These are phyloP conservation scores for Bilobella aurantiaca DNA, from an alignment of 1,140 invertebrate species.

Conservation along the genomic window DNA sequence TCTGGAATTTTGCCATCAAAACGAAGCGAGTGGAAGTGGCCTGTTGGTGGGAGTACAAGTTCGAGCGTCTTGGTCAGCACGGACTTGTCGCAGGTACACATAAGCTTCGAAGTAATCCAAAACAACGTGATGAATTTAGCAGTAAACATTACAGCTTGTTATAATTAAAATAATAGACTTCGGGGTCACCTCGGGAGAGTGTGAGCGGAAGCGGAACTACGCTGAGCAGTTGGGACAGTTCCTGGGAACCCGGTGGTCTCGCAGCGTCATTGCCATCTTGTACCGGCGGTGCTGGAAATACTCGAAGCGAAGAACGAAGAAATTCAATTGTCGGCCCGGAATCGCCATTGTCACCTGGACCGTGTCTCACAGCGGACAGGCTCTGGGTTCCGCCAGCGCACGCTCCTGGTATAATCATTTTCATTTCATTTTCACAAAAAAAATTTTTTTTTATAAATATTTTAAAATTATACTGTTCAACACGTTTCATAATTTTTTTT, in stretches of 20 bases:
- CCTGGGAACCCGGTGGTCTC: constrained; percentile 29
- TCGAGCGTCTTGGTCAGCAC: constrained; percentile 30
- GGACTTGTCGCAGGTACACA: constrained; percentile 26
- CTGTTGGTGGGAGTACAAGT: constrained; percentile 26
- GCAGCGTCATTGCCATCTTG: constrained; percentile 33
- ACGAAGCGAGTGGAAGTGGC: constrained; percentile 33
- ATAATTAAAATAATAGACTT: constrained; percentile 29
- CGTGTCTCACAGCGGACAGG: constrained; percentile 27
- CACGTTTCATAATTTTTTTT: neutral
- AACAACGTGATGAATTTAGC: neutral
- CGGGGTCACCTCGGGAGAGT: constrained; percentile 32
- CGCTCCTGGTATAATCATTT: constrained; percentile 23
- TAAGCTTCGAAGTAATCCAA: neutral
- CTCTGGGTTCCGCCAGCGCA: constrained; percentile 29
- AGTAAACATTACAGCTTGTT: neutral
- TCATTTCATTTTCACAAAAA: too few species aligned
- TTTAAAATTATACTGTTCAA: neutral
- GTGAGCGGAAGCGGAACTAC: constrained; percentile 30
- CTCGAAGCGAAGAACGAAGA: constrained; percentile 22
- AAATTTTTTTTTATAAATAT: too few species aligned
- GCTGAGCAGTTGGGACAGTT: constrained; percentile 33
- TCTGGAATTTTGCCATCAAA: constrained; percentile 13
- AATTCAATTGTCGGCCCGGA: constrained; percentile 20
- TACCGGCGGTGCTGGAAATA: constrained; percentile 4
- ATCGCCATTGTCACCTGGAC: constrained; percentile 26